These are phyloP conservation scores for Mastomys natalensis DNA, from an alignment of 2,113 vertebrate species.

Conservation along the genomic window DNA sequence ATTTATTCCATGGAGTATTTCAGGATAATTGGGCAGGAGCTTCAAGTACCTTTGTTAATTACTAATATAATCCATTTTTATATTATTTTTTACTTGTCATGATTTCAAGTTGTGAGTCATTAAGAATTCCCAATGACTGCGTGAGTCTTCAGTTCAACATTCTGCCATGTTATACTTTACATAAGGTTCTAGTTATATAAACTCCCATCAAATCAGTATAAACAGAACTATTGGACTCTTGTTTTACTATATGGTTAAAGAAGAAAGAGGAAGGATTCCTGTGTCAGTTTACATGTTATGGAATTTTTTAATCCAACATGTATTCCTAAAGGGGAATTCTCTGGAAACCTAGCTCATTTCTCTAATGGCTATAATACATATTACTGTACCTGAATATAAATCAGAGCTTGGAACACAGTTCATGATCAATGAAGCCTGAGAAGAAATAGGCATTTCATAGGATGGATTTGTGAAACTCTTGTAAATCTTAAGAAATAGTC, in stretches of 20 bases:
- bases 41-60: conserved; percentile 21
- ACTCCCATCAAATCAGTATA: background rate
- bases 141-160: background rate
- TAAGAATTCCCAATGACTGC: background rate
- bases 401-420: background rate
- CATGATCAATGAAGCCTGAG: background rate
- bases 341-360: background rate
- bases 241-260: conserved; percentile 11
- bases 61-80: background rate
- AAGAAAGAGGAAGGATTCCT: background rate
- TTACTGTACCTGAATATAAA: background rate
- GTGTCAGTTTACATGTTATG: background rate
- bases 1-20: conserved; percentile 1
- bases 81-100: background rate
- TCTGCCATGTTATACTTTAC: background rate
- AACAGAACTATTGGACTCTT: background rate
- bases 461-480: background rate
- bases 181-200: background rate
- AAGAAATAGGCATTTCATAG: background rate
- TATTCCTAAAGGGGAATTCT: background rate
- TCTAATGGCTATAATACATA: background rate
- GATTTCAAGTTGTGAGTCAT: background rate
- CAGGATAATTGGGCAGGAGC: background rate
- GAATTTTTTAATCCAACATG: background rate
- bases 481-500: background rate